Conservation (phyloP, 2,113 vertebrate species). For the Callaeas wilsoni region DNA sequence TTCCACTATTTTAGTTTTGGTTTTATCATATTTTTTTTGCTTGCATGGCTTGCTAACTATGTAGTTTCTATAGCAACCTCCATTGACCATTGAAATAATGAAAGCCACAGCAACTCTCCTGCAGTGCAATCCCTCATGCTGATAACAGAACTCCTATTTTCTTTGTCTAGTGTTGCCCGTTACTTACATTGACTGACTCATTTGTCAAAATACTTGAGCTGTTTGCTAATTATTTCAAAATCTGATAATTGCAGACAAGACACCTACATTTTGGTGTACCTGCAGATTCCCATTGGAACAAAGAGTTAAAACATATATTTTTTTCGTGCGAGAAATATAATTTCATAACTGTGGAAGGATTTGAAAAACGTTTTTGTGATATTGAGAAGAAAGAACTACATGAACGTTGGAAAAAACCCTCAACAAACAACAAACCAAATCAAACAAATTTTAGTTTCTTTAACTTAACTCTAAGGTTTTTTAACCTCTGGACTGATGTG, state of each 20-base stretch:
- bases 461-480: background rate
- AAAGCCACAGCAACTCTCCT: conserved; percentile 69
- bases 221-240: conserved; percentile 61
- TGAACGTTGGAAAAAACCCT: background rate
- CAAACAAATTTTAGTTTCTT: background rate
- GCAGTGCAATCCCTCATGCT: conserved; percentile 73
- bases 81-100: conserved; percentile 72
- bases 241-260: conserved; percentile 44
- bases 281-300: background rate
- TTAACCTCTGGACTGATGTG: background rate
- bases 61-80: conserved; percentile 82
- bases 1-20: conserved; percentile 10
- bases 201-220: conserved; percentile 56
- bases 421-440: background rate
- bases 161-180: conserved; percentile 63
- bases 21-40: conserved; percentile 65
- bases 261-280: background rate
- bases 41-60: conserved; percentile 61
- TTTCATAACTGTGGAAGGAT: conserved; percentile 15
- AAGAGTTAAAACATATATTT: conserved; percentile 1
- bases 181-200: conserved; percentile 52
- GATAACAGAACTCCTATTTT: conserved; percentile 67
- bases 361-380: background rate
- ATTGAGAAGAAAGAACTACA: conserved; percentile 28
- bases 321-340: conserved; percentile 13